Evolutionary conservation across 2,113 vertebrate species (phyloP), one percentile per base, ranked within the genome.

Genomic region (Mormyrus iriodes): DNA sequence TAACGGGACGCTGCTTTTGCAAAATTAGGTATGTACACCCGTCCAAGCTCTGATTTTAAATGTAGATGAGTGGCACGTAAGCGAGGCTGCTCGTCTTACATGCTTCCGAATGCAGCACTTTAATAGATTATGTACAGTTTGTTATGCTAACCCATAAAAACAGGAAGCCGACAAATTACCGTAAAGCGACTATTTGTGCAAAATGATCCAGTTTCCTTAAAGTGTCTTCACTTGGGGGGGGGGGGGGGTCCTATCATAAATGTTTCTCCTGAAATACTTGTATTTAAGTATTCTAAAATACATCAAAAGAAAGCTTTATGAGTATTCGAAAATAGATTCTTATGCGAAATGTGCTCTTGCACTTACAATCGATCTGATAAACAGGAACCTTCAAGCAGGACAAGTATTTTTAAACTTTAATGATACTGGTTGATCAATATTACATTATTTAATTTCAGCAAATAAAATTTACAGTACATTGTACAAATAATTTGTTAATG

Each of bases 401-500:
- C 39, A 35, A 42, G 10, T 44, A 61, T 87, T 87, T 42, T 44
- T 39, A n/a, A 58, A 9, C 53, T 58, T 35, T 35, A 86, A 86
- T 86, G 85, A 31, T 51, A 86, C 15, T 53, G 48, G 31, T 39
- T 35, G 85, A 85, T 85, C 44, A 53, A 55, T 86, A 87, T 65
- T 61, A 87, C 35, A 61, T 87, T 87, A 15, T 49, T 51, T n/a
- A 86, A 86, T 86, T 31, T 86, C 84, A 87, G 55, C 52, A 87
- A 87, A 65, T 61, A 46, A 44, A 84, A 65, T 87, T 87, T 87
- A 87, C 86, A 44, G 53, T 42, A 87, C 35, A 87, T 61, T 61
- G 53, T 87, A 87, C 52, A 87, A 61, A 27, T 86, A 17, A 86
- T 87, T 61, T 42, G 49, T 87, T 65, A 87, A 65, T 86, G 85